Conservation (phyloP, 2,888 invertebrate genomes). For the Protonemura montana region DNA sequence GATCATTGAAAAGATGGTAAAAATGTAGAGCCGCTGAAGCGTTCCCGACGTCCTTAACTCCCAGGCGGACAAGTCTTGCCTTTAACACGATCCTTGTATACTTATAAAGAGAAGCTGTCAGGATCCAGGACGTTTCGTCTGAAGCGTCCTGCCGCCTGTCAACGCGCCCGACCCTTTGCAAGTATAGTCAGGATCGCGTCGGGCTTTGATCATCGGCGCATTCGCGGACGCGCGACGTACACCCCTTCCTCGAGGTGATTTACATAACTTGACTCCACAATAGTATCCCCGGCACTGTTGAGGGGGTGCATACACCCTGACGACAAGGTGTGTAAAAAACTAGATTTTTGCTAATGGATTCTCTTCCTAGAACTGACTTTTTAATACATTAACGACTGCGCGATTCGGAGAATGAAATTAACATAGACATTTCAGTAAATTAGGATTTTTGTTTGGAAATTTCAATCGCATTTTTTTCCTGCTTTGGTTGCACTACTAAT, state of each 20-base stretch:
- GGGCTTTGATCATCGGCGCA: background rate
- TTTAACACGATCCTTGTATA: background rate
- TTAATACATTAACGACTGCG: background rate
- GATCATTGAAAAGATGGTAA: too few species aligned
- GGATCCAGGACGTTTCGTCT: background rate
- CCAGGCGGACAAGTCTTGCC: background rate
- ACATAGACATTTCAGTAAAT: background rate
- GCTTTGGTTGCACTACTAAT: too few species aligned
- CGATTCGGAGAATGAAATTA: background rate
- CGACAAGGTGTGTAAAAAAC: background rate
- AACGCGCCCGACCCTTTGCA: background rate
- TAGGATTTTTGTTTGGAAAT: too few species aligned
- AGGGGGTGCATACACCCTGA: background rate
- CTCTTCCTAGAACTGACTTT: background rate
- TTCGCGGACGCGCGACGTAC: background rate
- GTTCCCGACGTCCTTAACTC: background rate
- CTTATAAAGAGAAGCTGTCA: slow-evolving; percentile 3
- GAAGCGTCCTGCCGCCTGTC: background rate
- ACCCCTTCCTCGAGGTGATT: background rate
- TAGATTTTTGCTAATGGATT: background rate
- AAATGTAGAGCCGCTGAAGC: background rate
- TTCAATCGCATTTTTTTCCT: too few species aligned
- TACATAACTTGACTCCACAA: background rate
- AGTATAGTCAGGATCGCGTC: background rate
- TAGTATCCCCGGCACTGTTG: background rate